phyloP scores from a whole-genome alignment of 1,140 invertebrate genomes.

The Oryzaephilus surinamensis region DNA sequence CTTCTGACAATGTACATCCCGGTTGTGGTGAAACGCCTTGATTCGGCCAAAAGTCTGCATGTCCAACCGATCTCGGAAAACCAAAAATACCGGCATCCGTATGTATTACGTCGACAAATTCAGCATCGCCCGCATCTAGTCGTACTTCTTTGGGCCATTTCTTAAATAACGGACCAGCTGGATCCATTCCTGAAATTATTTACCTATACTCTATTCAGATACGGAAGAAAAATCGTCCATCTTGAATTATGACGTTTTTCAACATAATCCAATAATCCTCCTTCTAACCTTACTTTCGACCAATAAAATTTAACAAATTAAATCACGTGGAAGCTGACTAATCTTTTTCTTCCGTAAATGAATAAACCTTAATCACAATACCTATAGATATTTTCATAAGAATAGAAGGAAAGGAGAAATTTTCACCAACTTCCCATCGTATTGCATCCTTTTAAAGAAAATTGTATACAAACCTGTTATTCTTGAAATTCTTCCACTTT shows the following conservation, averaged over 20 bases:
- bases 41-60: slow-evolving; percentile 65
- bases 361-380: too few relatives aligned
- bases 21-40: slow-evolving; percentile 52
- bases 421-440: too few relatives aligned
- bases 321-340: too few relatives aligned
- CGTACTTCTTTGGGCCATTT: slow-evolving; percentile 34
- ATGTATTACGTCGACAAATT: slow-evolving; percentile 70
- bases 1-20: slow-evolving; percentile 46
- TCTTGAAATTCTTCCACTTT: slow-evolving; percentile 30
- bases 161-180: slow-evolving; percentile 44
- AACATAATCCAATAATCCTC: too few relatives aligned
- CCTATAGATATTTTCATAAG: too few relatives aligned
- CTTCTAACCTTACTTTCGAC: too few relatives aligned
- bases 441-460: too few relatives aligned
- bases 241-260: too few relatives aligned
- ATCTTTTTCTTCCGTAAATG: too few relatives aligned
- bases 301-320: too few relatives aligned
- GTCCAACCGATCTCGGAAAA: slow-evolving; percentile 47
- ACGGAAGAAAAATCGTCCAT: too few relatives aligned
- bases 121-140: slow-evolving; percentile 48
- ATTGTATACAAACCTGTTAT: slow-evolving; percentile 33
- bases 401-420: too few relatives aligned
- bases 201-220: background rate
- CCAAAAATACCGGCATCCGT: slow-evolving; percentile 59
- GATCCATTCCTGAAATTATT: slow-evolving; percentile 42